Base-by-base conservation (phyloP, 1,140 invertebrate genomes). In the Diorhabda carinulata region DNA sequence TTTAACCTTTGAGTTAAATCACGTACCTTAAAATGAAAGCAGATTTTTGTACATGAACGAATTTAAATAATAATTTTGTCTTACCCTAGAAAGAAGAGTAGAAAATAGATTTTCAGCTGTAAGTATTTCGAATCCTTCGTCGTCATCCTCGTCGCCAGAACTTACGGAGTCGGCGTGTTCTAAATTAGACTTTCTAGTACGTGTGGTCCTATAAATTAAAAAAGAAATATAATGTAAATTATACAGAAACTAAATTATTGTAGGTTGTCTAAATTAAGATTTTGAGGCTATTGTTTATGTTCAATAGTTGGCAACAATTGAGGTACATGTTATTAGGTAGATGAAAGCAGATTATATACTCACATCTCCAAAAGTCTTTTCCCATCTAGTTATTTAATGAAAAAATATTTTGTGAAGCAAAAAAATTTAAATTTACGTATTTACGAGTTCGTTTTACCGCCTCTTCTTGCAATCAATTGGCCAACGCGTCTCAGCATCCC, bases 31-130 rank as follows among this genome's bases (percentile, higher is more conserved):
- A 77, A 77, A 64, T 58, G 62, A 72, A 67, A 70, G 61, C 40
- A 47, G 5, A 10, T 42, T 10, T 25, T 57, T 45, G 9, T 61
- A 3, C 0, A 40, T 25, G 0, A n/a, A 1, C 40, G 8, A 41
- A 59, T 59, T 5, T 59, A 59, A n/a, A 25, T 59, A 59, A 25
- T 43, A 65, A 41, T 65, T 44, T 6, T 5, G 5, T 52, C 70
- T 75, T 80, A 95, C 93, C 78, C 93, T 86, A 70, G 92, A 92
- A 57, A 96, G 81, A 52, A 96, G 81, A 1, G 92, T 95, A 2
- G 92, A 94, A 81, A 95, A 96, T 43, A 96, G 83, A 80, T 94
- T 94, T 82, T 95, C 94, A 2, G 94, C 93, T 3, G 94, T 95
- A 58, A 95, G 84, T 68, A 94, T 87, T 78, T 95, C 92, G 84